Percentiles rank a stretch among this genome's conserved stretches.
Conservation (phyloP, 1,140 invertebrate genomes). For the Glossosoma conforme region DNA sequence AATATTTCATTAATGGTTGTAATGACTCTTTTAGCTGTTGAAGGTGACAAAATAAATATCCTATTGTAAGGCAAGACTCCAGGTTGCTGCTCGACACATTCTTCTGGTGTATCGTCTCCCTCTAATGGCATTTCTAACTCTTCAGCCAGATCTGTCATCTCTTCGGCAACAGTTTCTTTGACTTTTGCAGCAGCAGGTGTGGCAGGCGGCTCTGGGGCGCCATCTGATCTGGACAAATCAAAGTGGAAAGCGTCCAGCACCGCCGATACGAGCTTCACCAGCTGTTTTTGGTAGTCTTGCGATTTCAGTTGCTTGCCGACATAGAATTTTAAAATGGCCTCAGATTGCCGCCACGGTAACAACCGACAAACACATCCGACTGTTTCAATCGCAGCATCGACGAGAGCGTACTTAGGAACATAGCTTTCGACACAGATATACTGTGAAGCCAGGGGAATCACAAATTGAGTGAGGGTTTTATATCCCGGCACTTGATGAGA, state of each 20-base stretch:
- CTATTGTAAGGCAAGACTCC: conserved; percentile 48
- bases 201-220: conserved; percentile 22
- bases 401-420: conserved; percentile 67
- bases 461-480: conserved; percentile 73
- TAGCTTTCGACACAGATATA: conserved; percentile 78
- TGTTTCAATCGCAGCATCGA: conserved; percentile 78
- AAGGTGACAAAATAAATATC: conserved; percentile 57
- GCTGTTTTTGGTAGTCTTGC: conserved; percentile 74
- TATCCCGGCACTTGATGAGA: conserved; percentile 55
- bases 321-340: conserved; percentile 74
- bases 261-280: conserved; percentile 72
- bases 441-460: conserved; percentile 75
- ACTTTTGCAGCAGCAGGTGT: conserved; percentile 34
- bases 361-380: conserved; percentile 69
- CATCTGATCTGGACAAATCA: conserved; percentile 66
- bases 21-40: conserved; percentile 70
- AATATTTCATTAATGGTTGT: conserved; percentile 54
- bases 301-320: conserved; percentile 66
- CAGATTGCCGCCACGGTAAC: conserved; percentile 84
- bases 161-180: conserved; percentile 22
- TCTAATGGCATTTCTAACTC: conserved; percentile 35
- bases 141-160: conserved; percentile 33
- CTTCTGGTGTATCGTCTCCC: conserved; percentile 35
- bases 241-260: conserved; percentile 92
- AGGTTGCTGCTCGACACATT: conserved; percentile 5